A percentile compares a stretch with the other conserved stretches of the same genome.
These are phyloP conservation scores for Porites cylindrica DNA, from an alignment of 92 coral and sea anemone genomes.

Conservation along the genomic window DNA sequence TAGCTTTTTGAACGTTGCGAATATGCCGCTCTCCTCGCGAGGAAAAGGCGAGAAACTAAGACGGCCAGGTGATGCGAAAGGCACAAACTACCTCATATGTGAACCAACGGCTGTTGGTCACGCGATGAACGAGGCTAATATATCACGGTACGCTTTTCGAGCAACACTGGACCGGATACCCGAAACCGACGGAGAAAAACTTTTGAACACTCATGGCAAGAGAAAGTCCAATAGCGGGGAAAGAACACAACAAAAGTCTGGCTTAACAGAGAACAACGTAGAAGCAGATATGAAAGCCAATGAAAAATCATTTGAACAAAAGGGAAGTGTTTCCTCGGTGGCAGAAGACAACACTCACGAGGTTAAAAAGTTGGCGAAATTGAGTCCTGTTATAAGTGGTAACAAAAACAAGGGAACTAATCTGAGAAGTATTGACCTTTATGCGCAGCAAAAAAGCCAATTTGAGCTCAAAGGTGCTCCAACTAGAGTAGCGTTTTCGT, in stretches of 20 bases:
- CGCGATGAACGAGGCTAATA: neutral
- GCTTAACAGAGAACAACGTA: neutral
- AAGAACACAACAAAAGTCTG: neutral
- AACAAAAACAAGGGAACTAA: neutral
- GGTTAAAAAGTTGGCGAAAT: neutral
- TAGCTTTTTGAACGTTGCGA: slow-evolving; percentile 24
- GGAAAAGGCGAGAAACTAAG: neutral
- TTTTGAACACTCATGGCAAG: neutral
- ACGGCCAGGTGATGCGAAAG: neutral
- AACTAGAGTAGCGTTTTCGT: slow-evolving; percentile 14
- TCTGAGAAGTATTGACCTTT: slow-evolving; percentile 21
- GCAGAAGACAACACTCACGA: neutral
- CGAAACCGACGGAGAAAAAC: slow-evolving; percentile 29
- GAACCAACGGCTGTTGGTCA: slow-evolving; percentile 8
- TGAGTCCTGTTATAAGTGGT: neutral
- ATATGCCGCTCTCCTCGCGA: slow-evolving; percentile 31
- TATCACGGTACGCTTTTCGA: slow-evolving; percentile 29
- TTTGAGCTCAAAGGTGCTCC: slow-evolving; percentile 14
- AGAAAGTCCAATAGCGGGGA: slow-evolving; percentile 5
- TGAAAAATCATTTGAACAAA: neutral
- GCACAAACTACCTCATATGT: slow-evolving; percentile 1
- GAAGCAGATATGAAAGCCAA: neutral
- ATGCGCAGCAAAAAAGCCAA: slow-evolving; percentile 12
- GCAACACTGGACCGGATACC: slow-evolving; percentile 18
- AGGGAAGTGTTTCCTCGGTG: neutral